A percentile compares a stretch with the other conserved stretches of the same genome.
Conservation (phyloP, 2,888 invertebrate species). For the Cecidostiba fungosa region DNA sequence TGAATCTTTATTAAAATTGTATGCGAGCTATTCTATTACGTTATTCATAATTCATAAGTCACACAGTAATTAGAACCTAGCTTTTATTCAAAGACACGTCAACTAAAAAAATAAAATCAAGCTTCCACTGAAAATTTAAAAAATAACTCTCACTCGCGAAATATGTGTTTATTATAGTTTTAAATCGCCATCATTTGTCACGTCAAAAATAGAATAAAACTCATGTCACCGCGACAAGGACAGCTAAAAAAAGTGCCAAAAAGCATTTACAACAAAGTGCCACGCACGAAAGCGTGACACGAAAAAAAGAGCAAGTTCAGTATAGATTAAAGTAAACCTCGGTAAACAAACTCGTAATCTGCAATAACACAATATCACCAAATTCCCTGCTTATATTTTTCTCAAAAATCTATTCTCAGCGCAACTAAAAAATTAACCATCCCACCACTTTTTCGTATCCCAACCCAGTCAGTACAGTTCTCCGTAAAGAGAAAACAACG, state of each 20-base stretch:
- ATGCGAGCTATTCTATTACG: no score
- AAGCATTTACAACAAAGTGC: conserved; percentile 22
- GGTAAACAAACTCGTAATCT: no score
- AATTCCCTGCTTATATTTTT: no score
- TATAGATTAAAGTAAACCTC: no score
- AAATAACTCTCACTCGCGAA: neutral
- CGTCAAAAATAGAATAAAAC: neutral
- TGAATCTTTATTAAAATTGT: no score
- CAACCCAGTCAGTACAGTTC: neutral
- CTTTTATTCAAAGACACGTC: no score
- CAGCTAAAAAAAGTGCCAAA: neutral
- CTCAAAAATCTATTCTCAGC: no score
- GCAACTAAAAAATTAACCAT: neutral
- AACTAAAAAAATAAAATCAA: no score
- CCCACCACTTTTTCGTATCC: neutral
- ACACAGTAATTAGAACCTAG: no score
- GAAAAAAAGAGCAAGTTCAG: neutral
- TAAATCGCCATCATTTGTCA: neutral
- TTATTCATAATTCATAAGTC: no score
- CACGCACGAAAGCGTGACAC: neutral
- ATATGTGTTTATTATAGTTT: neutral
- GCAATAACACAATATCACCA: no score
- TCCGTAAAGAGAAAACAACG: neutral
- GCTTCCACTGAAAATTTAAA: no score
- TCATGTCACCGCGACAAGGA: neutral